Percentiles rank a stretch among this genome's conserved stretches.
phyloP scores from a whole-genome alignment of 2,113 vertebrate species.

The Sapajus apella region DNA sequence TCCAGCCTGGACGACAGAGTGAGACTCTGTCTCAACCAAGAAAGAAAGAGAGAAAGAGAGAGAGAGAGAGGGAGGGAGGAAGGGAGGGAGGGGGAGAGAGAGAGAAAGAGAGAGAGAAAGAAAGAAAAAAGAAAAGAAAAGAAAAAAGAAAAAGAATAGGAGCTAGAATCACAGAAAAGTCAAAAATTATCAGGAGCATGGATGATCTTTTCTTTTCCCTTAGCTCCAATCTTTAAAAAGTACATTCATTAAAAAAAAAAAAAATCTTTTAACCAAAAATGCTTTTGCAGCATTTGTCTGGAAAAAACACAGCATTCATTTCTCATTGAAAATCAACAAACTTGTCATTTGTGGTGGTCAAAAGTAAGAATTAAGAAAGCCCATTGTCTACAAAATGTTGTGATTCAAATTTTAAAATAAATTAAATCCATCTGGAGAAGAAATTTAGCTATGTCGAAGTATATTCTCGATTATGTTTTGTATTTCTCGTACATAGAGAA shows the following conservation, averaged over 20 bases:
- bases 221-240: background rate
- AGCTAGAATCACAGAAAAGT: conserved; percentile 9
- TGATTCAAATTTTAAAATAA: background rate
- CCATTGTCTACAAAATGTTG: background rate
- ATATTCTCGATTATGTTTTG: background rate
- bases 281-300: conserved; percentile 18
- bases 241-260: background rate
- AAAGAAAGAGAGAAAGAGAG: no score
- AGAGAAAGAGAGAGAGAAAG: fast-evolving
- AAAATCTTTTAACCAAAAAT: conserved; percentile 14
- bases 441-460: conserved; percentile 9
- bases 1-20: no score
- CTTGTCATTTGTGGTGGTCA: conserved; percentile 55
- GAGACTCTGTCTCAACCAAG: no score
- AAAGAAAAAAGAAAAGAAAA: no score
- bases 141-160: background rate
- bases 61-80: no score
- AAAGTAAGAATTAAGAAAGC: conserved; percentile 33
- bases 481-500: conserved; percentile 15
- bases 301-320: background rate
- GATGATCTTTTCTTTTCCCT: background rate
- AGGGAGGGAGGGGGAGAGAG: no score
- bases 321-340: conserved; percentile 24
- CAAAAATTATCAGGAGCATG: background rate
- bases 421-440: conserved; percentile 21